Base-by-base conservation (phyloP, 2,113 vertebrate genomes). In the Patagioenas fasciata region DNA sequence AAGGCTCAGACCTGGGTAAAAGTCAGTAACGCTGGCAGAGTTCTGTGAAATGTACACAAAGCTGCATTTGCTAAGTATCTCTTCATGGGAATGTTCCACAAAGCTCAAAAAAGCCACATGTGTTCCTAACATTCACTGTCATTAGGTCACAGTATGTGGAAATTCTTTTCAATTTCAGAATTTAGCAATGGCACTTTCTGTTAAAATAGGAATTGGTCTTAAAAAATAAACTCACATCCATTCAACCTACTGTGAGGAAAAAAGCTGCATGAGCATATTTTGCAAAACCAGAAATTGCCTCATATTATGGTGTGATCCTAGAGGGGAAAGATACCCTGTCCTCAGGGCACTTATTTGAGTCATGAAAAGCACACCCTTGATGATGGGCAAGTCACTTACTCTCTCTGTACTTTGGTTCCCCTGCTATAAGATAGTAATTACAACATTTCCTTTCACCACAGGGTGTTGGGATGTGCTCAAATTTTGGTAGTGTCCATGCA, bases 31-130 rank as follows among this genome's bases (percentile, higher is more conserved):
- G 29, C 89, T 93, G 90, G 88, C 89, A 91, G 78, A 88, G 90
- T 98, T 97, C 94, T 97, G 96, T 97, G 97, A 98, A 97, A 98
- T 93, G 97, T 96, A 96, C 95, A 97, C 97, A 98, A 97, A 97
- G 85, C 97, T 97, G 96, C 95, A 94, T 97, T 96, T 96, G 94
- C 94, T 84, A 70, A 97, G 94, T 88, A 91, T 95, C 77, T 96
- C 86, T 96, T 97, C 93, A 94, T 95, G 96, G 91, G 95, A 97
- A 97, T 92, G 87, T 89, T 94, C 92, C 91, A 93, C 85, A 95
- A 85, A 95, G 91, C 91, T 92, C 40, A 19, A 86, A 70, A 96
- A 96, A 94, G 56, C 91, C 78, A 83, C 82, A 44, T 88, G 73
- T 50, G 78, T 44, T 96, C 93, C 91, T 83, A 91, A 85, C 92